Conservation (phyloP, 1,140 invertebrate genomes). For the Drosophila pseudoobscura region DNA sequence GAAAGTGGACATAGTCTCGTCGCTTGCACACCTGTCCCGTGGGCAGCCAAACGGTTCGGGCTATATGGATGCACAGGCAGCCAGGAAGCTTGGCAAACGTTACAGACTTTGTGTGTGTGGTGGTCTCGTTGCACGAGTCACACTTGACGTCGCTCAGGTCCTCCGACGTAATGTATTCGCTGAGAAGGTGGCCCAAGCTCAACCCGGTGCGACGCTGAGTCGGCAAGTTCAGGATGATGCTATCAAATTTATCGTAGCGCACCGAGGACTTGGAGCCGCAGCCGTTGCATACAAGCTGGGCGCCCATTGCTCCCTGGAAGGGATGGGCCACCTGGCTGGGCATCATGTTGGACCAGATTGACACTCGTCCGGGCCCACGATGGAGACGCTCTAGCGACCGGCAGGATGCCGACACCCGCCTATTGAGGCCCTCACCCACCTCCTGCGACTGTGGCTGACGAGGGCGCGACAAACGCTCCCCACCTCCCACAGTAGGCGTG, state of each 20-base stretch:
- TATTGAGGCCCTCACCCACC: constrained; percentile 56
- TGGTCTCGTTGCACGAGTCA: constrained; percentile 88
- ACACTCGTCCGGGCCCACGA: constrained; percentile 78
- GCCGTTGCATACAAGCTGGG: constrained; percentile 91
- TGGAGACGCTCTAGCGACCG: constrained; percentile 83
- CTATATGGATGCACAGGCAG: constrained; percentile 90
- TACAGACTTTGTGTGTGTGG: constrained; percentile 90
- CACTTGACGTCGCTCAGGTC: constrained; percentile 93
- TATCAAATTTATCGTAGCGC: constrained; percentile 95
- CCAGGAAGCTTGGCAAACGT: constrained; percentile 90
- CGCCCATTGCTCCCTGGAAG: constrained; percentile 92
- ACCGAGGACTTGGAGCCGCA: constrained; percentile 93
- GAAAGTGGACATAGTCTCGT: constrained; percentile 93
- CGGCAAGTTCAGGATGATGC: constrained; percentile 90
- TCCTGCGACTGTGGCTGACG: constrained; percentile 46
- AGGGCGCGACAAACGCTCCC: constrained; percentile 59
- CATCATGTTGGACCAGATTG: constrained; percentile 83
- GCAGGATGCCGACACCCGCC: constrained; percentile 72
- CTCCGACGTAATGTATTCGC: constrained; percentile 92
- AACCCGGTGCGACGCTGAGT: constrained; percentile 81
- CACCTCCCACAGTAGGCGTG: constrained; percentile 34
- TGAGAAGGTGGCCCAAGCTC: constrained; percentile 87
- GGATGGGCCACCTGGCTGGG: constrained; percentile 85
- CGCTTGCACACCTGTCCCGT: constrained; percentile 91
- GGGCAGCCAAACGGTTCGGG: constrained; percentile 91